These are phyloP conservation scores for Bambusicola thoracicus DNA, from an alignment of 2,113 vertebrate species.

Conservation along the genomic window DNA sequence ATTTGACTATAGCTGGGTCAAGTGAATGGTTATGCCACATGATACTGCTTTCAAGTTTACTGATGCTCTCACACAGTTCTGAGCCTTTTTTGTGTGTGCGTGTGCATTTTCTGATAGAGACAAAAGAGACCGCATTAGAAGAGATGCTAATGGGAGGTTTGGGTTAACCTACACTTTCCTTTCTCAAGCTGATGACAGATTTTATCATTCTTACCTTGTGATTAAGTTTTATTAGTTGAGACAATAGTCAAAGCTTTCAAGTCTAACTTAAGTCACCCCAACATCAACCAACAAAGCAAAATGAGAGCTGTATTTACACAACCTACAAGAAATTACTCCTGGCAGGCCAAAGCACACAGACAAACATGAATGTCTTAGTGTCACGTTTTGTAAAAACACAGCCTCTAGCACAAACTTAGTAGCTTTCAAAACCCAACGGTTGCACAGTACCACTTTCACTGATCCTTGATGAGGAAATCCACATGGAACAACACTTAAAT, in stretches of 20 bases:
- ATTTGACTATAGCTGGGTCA: background rate
- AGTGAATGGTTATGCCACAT: background rate
- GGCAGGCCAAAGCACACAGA: background rate
- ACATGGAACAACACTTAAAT: background rate
- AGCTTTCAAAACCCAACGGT: background rate
- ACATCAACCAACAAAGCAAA: background rate
- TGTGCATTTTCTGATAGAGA: background rate
- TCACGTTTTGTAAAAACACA: background rate
- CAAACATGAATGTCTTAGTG: background rate
- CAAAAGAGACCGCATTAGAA: background rate
- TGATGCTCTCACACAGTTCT: background rate
- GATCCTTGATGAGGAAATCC: background rate
- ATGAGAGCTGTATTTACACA: background rate
- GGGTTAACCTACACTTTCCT: background rate
- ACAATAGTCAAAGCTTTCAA: background rate
- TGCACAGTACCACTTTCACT: fast-evolving
- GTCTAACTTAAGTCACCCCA: background rate
- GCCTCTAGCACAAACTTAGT: background rate
- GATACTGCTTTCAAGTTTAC: background rate
- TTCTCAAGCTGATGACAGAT: background rate
- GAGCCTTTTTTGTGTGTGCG: background rate
- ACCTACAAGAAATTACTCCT: background rate
- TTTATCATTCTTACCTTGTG: background rate
- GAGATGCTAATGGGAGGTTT: background rate
- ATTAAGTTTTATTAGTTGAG: background rate